A percentile compares a stretch with the other conserved stretches of the same genome.
These are phyloP conservation scores for Ommatoiulus sabulosus DNA, from an alignment of 2,888 invertebrate species.

Conservation along the genomic window DNA sequence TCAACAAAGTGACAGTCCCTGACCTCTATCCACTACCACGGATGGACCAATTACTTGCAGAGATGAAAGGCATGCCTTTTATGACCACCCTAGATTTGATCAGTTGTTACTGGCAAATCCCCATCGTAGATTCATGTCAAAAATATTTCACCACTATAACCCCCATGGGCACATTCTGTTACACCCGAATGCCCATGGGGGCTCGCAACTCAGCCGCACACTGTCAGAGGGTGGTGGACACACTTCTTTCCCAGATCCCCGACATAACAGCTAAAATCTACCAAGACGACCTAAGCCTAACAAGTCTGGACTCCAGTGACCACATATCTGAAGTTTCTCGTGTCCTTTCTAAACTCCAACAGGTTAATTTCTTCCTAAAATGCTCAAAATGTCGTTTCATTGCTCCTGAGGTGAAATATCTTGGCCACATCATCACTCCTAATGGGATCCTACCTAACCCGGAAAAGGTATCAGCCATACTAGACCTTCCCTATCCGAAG, in stretches of 20 bases:
- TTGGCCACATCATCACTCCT: background rate
- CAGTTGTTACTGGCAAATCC: background rate
- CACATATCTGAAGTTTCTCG: too few relatives aligned
- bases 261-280: background rate
- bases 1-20: too few relatives aligned
- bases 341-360: background rate
- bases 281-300: background rate
- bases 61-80: background rate
- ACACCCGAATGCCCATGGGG: background rate
- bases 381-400: background rate
- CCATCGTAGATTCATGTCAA: background rate
- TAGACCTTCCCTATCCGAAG: background rate
- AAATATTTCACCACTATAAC: background rate
- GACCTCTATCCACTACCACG: background rate
- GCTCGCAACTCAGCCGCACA: background rate
- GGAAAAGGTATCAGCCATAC: background rate
- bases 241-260: background rate
- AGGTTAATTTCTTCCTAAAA: too few relatives aligned
- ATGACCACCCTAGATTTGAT: background rate
- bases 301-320: background rate
- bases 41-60: background rate
- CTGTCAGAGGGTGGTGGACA: background rate
- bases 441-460: background rate
- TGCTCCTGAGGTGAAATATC: background rate
- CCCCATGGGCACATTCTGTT: background rate